These are phyloP conservation scores for Trachops cirrhosus DNA, from an alignment of 2,797 vertebrate species.

Conservation along the genomic window DNA sequence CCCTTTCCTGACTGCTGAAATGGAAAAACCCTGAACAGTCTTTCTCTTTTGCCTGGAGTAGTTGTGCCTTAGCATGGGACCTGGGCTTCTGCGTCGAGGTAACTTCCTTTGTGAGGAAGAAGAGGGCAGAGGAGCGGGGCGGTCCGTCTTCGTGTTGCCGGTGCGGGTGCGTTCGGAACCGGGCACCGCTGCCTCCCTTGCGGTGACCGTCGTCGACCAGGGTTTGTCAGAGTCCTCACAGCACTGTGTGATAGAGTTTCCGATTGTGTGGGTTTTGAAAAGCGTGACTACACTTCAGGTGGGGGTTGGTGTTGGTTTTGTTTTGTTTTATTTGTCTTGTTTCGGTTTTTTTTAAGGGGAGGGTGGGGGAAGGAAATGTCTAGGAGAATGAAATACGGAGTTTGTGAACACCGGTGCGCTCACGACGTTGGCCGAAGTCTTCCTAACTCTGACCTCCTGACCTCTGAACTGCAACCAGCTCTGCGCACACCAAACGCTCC, in stretches of 20 bases:
- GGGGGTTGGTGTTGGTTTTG: background rate
- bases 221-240: background rate
- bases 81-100: slow-evolving; percentile 41
- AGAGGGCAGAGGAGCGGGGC: background rate
- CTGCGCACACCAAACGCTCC: background rate
- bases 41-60: slow-evolving; percentile 27
- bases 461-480: slow-evolving; percentile 1
- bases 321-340: background rate
- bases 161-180: background rate
- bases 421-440: background rate
- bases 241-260: background rate
- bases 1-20: background rate
- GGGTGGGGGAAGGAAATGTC: background rate
- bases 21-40: slow-evolving; percentile 45
- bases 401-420: background rate
- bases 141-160: background rate
- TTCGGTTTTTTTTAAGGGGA: background rate
- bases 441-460: background rate
- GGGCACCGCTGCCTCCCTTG: background rate
- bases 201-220: background rate
- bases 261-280: background rate
- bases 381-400: background rate
- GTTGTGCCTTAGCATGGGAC: slow-evolving; percentile 1
- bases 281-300: background rate
- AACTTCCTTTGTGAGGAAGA: slow-evolving; percentile 25